These are phyloP conservation scores for Monopterus albus DNA, from an alignment of 2,113 vertebrate genomes.

Conservation along the genomic window DNA sequence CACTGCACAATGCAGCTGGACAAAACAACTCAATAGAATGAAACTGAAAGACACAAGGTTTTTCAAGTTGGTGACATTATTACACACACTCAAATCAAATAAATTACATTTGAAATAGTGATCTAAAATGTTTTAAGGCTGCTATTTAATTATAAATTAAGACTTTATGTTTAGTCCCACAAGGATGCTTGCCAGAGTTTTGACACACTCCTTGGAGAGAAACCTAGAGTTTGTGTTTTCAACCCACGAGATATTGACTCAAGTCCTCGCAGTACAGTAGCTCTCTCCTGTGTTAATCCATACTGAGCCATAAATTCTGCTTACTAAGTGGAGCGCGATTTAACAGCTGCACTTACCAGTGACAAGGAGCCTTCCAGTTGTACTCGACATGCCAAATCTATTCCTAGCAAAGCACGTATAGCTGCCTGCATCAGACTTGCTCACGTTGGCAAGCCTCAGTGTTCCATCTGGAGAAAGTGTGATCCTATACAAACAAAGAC, in stretches of 20 bases:
- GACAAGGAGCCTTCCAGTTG: slow-evolving; percentile 87
- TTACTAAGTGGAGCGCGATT: slow-evolving; percentile 51
- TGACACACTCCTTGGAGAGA: slow-evolving; percentile 17
- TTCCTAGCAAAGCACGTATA: slow-evolving; percentile 91
- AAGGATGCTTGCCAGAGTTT: slow-evolving; percentile 14
- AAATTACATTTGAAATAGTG: background rate
- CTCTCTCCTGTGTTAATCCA: slow-evolving; percentile 51
- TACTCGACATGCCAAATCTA: slow-evolving; percentile 90
- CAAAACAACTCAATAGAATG: slow-evolving; percentile 43
- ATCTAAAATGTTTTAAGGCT: slow-evolving; percentile 1
- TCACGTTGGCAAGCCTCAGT: slow-evolving; percentile 88
- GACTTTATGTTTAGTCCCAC: background rate
- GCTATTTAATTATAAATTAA: slow-evolving; percentile 25
- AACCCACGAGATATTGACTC: slow-evolving; percentile 57
- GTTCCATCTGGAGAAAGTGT: slow-evolving; percentile 86
- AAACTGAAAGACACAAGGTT: background rate
- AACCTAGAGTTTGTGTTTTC: slow-evolving; percentile 23
- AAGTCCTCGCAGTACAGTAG: slow-evolving; percentile 29
- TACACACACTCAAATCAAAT: background rate
- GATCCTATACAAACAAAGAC: slow-evolving; percentile 78
- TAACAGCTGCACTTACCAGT: slow-evolving; percentile 83
- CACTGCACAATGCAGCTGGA: slow-evolving; percentile 39
- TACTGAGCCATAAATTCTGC: slow-evolving; percentile 55
- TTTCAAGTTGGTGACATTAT: background rate
- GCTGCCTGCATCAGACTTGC: slow-evolving; percentile 87